Conservation (phyloP, 2,113 vertebrate genomes). For the Microtus pennsylvanicus region DNA sequence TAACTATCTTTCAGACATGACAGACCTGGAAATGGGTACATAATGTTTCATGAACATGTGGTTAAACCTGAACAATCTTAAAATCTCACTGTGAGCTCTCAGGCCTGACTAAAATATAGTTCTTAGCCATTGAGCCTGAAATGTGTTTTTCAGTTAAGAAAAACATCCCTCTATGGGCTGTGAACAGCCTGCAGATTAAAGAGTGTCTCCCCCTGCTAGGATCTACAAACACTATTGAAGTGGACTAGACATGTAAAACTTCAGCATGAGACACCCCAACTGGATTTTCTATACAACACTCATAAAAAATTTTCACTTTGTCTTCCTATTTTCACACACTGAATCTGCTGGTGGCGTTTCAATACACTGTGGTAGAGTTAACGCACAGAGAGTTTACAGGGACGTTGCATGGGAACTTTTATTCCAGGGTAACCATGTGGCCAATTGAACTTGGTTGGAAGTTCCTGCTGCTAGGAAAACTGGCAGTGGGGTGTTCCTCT, state of each 20-base stretch:
- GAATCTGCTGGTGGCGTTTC: background rate
- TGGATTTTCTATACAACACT: background rate
- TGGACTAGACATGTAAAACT: background rate
- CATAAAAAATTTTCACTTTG: background rate
- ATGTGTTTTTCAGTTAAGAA: background rate
- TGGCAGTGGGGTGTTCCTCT: background rate
- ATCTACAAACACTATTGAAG: background rate
- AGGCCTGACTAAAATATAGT: background rate
- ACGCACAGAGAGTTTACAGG: background rate
- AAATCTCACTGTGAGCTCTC: background rate
- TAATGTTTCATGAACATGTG: constrained; percentile 28
- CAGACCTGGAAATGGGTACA: constrained; percentile 33
- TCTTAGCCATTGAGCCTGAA: background rate
- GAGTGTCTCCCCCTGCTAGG: background rate
- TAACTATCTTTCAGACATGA: constrained; percentile 28
- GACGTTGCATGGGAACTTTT: background rate
- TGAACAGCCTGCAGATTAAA: background rate
- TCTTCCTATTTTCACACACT: constrained; percentile 17
- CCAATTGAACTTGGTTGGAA: background rate
- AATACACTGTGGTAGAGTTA: background rate
- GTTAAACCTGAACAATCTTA: background rate
- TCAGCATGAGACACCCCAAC: background rate
- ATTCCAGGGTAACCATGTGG: background rate
- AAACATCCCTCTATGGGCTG: background rate
- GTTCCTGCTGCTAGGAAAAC: background rate